Percentiles rank a stretch among this genome's conserved stretches.
These are phyloP conservation scores for Dendrocopos noguchii DNA, from an alignment of 2,113 vertebrate species.

Conservation along the genomic window DNA sequence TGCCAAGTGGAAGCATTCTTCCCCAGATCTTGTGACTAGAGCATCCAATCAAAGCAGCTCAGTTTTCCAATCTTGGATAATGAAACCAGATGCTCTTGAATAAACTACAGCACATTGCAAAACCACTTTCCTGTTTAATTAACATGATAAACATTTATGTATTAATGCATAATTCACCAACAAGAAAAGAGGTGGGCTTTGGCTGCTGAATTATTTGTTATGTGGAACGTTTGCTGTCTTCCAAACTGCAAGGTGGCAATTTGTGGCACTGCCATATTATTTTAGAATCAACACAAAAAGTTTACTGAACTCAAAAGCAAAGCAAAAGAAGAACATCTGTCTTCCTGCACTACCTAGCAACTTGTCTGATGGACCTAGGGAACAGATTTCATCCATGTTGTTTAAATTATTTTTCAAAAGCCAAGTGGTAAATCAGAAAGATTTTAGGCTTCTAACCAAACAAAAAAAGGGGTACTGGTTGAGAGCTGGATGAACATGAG, in stretches of 20 bases:
- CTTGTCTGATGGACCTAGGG: background rate
- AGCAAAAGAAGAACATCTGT: background rate
- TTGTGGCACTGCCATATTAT: background rate
- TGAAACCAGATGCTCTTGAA: constrained; percentile 50
- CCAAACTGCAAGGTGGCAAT: background rate
- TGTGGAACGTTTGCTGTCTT: background rate
- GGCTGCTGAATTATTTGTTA: background rate
- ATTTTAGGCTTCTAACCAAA: background rate
- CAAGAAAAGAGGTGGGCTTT: background rate
- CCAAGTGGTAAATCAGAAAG: background rate
- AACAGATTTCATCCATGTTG: background rate
- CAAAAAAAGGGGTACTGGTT: too few relatives aligned
- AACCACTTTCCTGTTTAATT: constrained; percentile 56
- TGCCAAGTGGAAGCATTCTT: constrained; percentile 49
- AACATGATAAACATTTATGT: constrained; percentile 9
- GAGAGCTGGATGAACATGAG: too few relatives aligned
- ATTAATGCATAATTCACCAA: background rate
- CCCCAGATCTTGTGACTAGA: constrained; percentile 1
- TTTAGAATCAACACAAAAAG: background rate
- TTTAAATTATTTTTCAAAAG: background rate
- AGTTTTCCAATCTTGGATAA: constrained; percentile 13
- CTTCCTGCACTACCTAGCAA: background rate
- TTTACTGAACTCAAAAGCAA: background rate
- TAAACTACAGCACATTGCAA: constrained; percentile 33
- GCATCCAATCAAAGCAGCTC: constrained; percentile 16